Conservation (phyloP, 2,113 vertebrate genomes). For the Chascanopsetta lugubris region DNA sequence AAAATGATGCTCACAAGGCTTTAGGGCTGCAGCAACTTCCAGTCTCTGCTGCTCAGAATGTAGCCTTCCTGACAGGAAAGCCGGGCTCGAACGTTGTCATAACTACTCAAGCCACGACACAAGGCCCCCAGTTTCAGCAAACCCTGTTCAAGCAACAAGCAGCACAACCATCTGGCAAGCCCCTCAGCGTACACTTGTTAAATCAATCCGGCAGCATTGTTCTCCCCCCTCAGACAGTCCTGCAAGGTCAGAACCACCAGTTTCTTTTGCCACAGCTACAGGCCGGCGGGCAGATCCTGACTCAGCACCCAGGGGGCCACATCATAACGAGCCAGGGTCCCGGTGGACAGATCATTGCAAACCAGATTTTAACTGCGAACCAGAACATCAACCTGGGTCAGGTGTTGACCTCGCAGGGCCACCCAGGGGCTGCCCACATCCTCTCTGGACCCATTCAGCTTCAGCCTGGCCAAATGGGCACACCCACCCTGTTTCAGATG, state of each 20-base stretch:
- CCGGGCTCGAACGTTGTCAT: conserved; percentile 88
- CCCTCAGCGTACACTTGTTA: conserved; percentile 92
- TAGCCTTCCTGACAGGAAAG: conserved; percentile 92
- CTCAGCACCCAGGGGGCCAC: conserved; percentile 85
- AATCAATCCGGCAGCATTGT: conserved; percentile 95
- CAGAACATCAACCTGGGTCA: conserved; percentile 93
- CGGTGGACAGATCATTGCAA: conserved; percentile 88
- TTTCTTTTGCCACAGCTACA: conserved; percentile 90
- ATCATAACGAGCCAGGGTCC: conserved; percentile 89
- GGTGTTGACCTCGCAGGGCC: conserved; percentile 87
- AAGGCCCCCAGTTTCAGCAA: conserved; percentile 83
- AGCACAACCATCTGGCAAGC: conserved; percentile 85
- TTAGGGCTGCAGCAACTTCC: conserved; percentile 85
- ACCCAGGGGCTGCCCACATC: conserved; percentile 89
- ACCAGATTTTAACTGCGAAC: conserved; percentile 93
- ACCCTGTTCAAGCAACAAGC: conserved; percentile 85
- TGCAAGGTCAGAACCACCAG: conserved; percentile 91
- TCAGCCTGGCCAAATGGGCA: conserved; percentile 89
- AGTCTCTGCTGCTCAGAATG: conserved; percentile 86
- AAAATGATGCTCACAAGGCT: conserved; percentile 85
- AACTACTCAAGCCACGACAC: conserved; percentile 81
- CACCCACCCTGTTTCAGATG: conserved; percentile 92
- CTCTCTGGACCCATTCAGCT: conserved; percentile 90
- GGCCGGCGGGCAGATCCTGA: conserved; percentile 88
- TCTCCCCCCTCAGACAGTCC: conserved; percentile 90